Evolutionary conservation across 2,797 vertebrate genomes (phyloP).

Genomic region (Astyanax mexicanus): DNA sequence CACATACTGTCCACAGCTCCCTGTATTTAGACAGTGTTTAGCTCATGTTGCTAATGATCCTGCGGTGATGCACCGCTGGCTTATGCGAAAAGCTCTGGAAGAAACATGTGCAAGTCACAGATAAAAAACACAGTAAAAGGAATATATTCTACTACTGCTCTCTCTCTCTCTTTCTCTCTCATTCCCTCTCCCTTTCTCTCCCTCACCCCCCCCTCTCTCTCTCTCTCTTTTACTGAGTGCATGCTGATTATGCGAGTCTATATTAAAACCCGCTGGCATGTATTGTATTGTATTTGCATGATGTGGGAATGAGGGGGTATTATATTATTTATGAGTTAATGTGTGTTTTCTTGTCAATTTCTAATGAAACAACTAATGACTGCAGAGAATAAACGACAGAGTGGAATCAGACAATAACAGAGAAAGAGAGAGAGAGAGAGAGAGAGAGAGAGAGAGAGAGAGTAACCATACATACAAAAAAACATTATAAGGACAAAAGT

Average conservation of each 20-base stretch:
- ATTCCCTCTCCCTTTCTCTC: background rate
- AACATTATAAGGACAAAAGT: no score
- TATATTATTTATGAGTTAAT: conserved; percentile 18
- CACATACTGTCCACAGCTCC: no score
- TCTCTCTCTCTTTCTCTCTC: background rate
- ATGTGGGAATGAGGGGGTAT: background rate
- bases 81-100: conserved; percentile 3
- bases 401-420: background rate
- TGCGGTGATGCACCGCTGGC: background rate
- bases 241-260: background rate
- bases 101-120: conserved; percentile 17
- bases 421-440: background rate
- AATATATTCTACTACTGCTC: conserved; percentile 3
- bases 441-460: background rate
- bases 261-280: conserved; percentile 10
- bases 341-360: conserved; percentile 1
- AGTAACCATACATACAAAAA: background rate
- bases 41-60: background rate
- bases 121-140: background rate
- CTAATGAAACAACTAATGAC: conserved; percentile 6
- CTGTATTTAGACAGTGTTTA: background rate
- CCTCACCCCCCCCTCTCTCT: background rate
- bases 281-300: background rate
- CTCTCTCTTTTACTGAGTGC: background rate
- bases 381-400: background rate